These are phyloP conservation scores for Hephaestus fuliginosus DNA, from an alignment of 2,797 vertebrate genomes.

Conservation along the genomic window DNA sequence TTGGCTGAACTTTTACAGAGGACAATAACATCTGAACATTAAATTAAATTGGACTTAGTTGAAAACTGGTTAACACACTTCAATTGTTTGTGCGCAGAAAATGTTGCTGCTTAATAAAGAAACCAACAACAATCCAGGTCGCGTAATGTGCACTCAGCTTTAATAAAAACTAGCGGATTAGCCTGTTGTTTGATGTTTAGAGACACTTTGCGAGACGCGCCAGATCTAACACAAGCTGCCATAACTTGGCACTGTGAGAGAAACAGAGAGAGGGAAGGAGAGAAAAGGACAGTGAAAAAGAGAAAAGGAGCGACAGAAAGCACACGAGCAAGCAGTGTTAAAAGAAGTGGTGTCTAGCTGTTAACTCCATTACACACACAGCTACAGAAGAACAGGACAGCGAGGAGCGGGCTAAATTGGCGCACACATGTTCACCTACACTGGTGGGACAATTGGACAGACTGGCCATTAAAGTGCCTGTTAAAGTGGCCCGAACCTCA, in stretches of 20 bases:
- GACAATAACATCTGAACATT: neutral
- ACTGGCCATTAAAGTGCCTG: conserved; percentile 70
- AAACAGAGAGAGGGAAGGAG: conserved; percentile 17
- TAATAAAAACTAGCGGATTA: conserved; percentile 28
- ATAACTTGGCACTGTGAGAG: conserved; percentile 49
- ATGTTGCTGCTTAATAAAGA: conserved; percentile 7
- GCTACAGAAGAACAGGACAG: conserved; percentile 80
- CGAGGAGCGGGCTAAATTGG: conserved; percentile 71
- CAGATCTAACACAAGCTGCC: conserved; percentile 46
- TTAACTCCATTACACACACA: conserved; percentile 81
- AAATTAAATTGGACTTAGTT: neutral
- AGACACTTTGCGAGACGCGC: conserved; percentile 37
- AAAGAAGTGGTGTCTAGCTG: conserved; percentile 82
- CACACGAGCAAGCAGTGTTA: conserved; percentile 63
- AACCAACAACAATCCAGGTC: conserved; percentile 7
- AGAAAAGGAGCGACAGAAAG: conserved; percentile 52
- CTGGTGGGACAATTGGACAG: conserved; percentile 71
- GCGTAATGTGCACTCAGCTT: conserved; percentile 25
- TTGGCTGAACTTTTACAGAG: neutral
- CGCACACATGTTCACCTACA: conserved; percentile 56
- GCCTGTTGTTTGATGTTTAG: conserved; percentile 36
- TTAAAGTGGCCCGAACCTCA: conserved; percentile 66
- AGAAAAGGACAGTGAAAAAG: conserved; percentile 22
- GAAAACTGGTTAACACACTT: neutral
- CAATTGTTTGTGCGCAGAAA: neutral